phyloP scores from a whole-genome alignment of 64 coral and sea anemone species.

The Cladopsammia gracilis region DNA sequence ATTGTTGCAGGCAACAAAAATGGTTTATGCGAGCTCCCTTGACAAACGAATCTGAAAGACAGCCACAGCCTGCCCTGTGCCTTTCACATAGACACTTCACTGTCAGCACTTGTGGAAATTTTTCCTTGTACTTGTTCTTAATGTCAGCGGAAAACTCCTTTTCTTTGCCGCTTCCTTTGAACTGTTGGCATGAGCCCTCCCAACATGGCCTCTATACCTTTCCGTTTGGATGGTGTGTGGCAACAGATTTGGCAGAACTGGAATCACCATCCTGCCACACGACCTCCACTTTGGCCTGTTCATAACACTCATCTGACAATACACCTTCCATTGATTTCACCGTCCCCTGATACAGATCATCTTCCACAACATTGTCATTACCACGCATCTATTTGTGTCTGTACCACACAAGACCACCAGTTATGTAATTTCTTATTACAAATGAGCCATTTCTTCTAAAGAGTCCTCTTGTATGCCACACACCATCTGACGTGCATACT shows the following conservation, averaged over 20 bases:
- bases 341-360: conserved; percentile 55
- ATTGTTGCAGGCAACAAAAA: conserved; percentile 66
- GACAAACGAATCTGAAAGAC: conserved; percentile 52
- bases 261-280: conserved; percentile 69
- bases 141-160: conserved; percentile 46
- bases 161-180: conserved; percentile 59
- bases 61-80: conserved; percentile 55
- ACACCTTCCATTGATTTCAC: conserved; percentile 74
- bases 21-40: conserved; percentile 59
- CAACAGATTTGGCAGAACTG: conserved; percentile 33
- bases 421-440: conserved; percentile 11
- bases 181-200: conserved; percentile 26
- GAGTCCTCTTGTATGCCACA: conserved; percentile 49
- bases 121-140: background rate
- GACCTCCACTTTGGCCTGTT: conserved; percentile 29
- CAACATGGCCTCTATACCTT: conserved; percentile 67
- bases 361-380: conserved; percentile 20
- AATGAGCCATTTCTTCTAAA: conserved; percentile 37
- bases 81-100: conserved; percentile 44
- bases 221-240: background rate
- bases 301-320: conserved; percentile 56
- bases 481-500: conserved; percentile 57
- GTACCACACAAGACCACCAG: conserved; percentile 10
- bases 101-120: conserved; percentile 49
- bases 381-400: background rate